Evolutionary conservation across 2,113 vertebrate genomes (phyloP), one percentile per base, ranked within the genome.

Genomic region (Caloenas nicobarica): DNA sequence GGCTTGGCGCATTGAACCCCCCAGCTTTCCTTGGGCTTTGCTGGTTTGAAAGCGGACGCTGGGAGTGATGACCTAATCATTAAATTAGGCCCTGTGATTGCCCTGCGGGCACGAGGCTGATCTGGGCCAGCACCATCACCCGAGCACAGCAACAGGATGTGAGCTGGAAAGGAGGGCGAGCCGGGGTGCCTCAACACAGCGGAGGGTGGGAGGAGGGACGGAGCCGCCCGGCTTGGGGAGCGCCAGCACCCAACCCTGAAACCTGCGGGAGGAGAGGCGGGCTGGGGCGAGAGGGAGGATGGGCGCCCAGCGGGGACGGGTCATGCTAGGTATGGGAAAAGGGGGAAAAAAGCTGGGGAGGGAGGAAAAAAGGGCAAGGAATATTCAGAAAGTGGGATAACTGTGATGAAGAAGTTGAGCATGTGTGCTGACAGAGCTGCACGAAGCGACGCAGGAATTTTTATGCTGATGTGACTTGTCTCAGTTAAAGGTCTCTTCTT

Each of bases 121-220:
- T 95, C 46, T 70, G 69, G 88, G 88, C 82, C 88, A 71, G 56
- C 71, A 86, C 51, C 80, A 70, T 74, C 88, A 83, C 77, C 76
- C 56, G 60, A 94, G 69, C 2, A 0, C 7, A 7, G 89, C 87
- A 96, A 91, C 96, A 96, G 96, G 96, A 96, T 94, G 95, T 96
- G 95, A 95, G 91, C 78, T 95, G 89, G 93, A 91, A 46, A 91
- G 73, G 93, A 76, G 79, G 61, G 78, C 3, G 12, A 86, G 70
- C 58, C 31, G 3, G 60, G 71, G 66, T 4, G 2, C 23, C 25
- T 65, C 2, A 0, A 46, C 66, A 50, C 31, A 44, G 70, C 16
- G 0, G 23, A 66, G 73, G 72, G 48, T 80, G 84, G 79, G 88
- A 91, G 69, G 72, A 84, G 56, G 36, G 48, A 66, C 0, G 26